Conservation (phyloP, 2,797 vertebrate genomes). For the Acanthurus lineatus region DNA sequence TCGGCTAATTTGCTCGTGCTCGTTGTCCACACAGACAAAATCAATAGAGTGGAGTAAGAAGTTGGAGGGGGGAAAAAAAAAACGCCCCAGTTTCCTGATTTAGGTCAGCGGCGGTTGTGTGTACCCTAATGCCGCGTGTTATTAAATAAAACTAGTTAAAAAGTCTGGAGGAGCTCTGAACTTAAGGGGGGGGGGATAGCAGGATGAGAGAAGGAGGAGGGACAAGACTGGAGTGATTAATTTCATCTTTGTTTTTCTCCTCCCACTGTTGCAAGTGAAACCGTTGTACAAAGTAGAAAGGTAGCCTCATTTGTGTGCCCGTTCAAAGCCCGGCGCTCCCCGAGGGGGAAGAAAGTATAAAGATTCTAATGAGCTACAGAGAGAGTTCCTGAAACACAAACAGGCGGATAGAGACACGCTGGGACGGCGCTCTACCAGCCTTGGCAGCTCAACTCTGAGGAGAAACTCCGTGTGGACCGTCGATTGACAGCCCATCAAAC, state of each 20-base stretch:
- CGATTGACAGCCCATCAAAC: slow-evolving; percentile 71
- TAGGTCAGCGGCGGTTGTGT: slow-evolving; percentile 82
- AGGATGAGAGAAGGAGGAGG: slow-evolving; percentile 54
- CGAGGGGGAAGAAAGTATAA: slow-evolving; percentile 51
- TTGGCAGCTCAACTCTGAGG: slow-evolving; percentile 54
- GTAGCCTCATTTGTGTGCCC: slow-evolving; percentile 76
- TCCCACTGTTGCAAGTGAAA: slow-evolving; percentile 64
- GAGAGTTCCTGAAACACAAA: slow-evolving; percentile 66
- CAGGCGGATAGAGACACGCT: slow-evolving; percentile 46
- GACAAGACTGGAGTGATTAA: slow-evolving; percentile 72
- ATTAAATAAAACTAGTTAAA: slow-evolving; percentile 82
- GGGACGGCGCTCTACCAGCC: slow-evolving; percentile 45
- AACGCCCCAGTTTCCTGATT: slow-evolving; percentile 84
- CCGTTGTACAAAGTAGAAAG: slow-evolving; percentile 66
- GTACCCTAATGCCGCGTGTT: slow-evolving; percentile 78
- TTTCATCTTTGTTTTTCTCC: slow-evolving; percentile 79
- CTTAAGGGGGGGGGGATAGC: slow-evolving; percentile 39
- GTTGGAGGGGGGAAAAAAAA: slow-evolving; percentile 32
- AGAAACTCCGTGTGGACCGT: slow-evolving; percentile 59
- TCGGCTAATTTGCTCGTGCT: slow-evolving; percentile 67
- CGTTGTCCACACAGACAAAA: slow-evolving; percentile 67
- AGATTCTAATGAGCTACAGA: slow-evolving; percentile 76
- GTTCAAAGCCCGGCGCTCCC: slow-evolving; percentile 58
- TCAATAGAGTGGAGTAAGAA: slow-evolving; percentile 80
- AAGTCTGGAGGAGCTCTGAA: slow-evolving; percentile 63